Conservation (phyloP, 2,797 vertebrate genomes). For the Lepus oiostolus region DNA sequence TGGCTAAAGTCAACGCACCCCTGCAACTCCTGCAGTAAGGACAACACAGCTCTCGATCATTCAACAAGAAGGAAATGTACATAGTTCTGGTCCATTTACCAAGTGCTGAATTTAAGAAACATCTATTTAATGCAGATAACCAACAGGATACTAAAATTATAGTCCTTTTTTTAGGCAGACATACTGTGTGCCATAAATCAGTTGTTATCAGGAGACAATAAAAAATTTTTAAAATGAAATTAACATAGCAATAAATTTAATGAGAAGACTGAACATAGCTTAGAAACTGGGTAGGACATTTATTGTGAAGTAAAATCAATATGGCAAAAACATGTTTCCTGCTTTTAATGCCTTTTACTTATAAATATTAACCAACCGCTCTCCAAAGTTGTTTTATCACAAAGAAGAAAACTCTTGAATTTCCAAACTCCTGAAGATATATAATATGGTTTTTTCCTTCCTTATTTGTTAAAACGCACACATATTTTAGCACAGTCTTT, state of each 20-base stretch:
- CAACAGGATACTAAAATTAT: background rate
- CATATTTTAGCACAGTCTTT: background rate
- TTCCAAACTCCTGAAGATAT: background rate
- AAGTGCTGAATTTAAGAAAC: background rate
- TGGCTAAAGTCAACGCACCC: background rate
- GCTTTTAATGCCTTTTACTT: slow-evolving; percentile 9
- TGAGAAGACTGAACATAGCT: background rate
- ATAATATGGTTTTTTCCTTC: background rate
- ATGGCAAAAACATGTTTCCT: background rate
- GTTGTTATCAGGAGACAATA: slow-evolving; percentile 51
- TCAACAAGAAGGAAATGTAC: background rate
- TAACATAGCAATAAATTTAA: slow-evolving; percentile 39
- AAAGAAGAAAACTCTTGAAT: slow-evolving; percentile 32
- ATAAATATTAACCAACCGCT: slow-evolving; percentile 16
- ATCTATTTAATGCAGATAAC: background rate
- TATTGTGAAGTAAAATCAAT: slow-evolving; percentile 59
- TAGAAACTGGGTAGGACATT: background rate
- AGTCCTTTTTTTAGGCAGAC: background rate
- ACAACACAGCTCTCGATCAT: background rate
- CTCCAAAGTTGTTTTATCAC: background rate
- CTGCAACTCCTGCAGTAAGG: background rate
- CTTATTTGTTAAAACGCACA: background rate
- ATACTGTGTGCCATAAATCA: background rate
- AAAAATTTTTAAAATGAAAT: slow-evolving; percentile 51
- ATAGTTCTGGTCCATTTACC: background rate